Conservation (phyloP, 2,113 vertebrate species). For the Ivindomyrus marchei region DNA sequence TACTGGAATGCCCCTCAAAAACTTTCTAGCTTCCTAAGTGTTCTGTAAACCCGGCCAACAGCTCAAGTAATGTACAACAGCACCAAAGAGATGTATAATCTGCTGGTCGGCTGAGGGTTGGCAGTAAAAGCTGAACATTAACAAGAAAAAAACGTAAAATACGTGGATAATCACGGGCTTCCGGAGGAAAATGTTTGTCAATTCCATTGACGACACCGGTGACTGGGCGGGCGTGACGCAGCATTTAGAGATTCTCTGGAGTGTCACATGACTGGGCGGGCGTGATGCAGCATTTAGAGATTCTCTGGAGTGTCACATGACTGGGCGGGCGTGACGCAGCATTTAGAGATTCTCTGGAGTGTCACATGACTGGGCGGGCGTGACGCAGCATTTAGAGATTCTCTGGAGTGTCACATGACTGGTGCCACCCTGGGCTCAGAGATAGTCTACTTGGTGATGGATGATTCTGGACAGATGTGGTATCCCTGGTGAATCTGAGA, state of each 20-base stretch:
- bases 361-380: too few species aligned
- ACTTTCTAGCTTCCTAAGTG: slow-evolving; percentile 58
- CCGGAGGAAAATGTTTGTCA: not conserved
- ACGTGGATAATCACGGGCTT: not conserved
- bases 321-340: too few species aligned
- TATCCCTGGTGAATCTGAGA: not conserved
- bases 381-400: too few species aligned
- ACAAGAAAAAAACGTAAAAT: not conserved
- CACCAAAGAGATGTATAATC: slow-evolving; percentile 19
- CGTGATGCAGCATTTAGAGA: too few species aligned
- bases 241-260: too few species aligned
- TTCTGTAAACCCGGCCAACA: slow-evolving; percentile 46
- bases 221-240: not conserved
- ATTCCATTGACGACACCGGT: not conserved
- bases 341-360: too few species aligned
- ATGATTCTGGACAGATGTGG: not conserved
- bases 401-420: not conserved
- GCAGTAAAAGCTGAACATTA: not conserved
- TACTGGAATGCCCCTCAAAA: slow-evolving; percentile 55
- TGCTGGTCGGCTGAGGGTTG: not conserved
- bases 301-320: too few species aligned
- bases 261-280: too few species aligned
- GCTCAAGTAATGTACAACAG: slow-evolving; percentile 43
- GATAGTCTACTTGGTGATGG: not conserved
- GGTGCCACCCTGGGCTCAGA: not conserved